A percentile compares a stretch with the other conserved stretches of the same genome.
phyloP scores from a whole-genome alignment of 1,140 invertebrate genomes.

The Euwallacea similis region DNA sequence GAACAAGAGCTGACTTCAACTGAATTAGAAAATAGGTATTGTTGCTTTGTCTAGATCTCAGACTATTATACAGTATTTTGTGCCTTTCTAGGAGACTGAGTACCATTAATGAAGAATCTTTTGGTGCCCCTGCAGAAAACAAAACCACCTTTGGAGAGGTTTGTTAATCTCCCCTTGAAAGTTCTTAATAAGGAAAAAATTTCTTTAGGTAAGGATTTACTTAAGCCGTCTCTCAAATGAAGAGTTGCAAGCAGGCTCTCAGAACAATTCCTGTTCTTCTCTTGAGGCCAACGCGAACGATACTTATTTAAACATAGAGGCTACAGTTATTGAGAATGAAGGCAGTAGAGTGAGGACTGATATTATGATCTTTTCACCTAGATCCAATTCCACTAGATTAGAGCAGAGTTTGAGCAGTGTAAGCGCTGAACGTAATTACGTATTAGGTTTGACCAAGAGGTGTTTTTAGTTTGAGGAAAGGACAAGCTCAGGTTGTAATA shows the following conservation, averaged over 20 bases:
- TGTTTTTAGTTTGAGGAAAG: no score
- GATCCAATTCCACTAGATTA: conserved; percentile 17
- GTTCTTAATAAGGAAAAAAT: no score
- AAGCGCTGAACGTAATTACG: no score
- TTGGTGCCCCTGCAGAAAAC: background rate
- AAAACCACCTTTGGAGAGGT: background rate
- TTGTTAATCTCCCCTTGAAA: no score
- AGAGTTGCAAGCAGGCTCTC: background rate
- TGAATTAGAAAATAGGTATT: no score
- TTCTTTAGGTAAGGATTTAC: conserved; percentile 13
- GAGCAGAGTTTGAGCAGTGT: background rate
- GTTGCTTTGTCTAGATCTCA: no score
- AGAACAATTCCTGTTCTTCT: background rate
- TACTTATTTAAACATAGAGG: conserved; percentile 16
- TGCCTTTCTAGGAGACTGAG: background rate
- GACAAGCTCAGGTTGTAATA: no score
- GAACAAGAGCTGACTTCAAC: no score
- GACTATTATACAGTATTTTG: no score
- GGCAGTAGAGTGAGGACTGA: conserved; percentile 4
- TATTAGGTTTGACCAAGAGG: no score
- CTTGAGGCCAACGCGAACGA: conserved; percentile 6
- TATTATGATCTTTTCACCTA: conserved; percentile 19
- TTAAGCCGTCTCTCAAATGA: conserved; percentile 6
- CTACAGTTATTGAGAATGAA: conserved; percentile 11
- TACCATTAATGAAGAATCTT: background rate